Percentiles rank a stretch among this genome's conserved stretches.
phyloP scores from a whole-genome alignment of 2,888 invertebrate genomes.

The Rhorus exstirpatorius region DNA sequence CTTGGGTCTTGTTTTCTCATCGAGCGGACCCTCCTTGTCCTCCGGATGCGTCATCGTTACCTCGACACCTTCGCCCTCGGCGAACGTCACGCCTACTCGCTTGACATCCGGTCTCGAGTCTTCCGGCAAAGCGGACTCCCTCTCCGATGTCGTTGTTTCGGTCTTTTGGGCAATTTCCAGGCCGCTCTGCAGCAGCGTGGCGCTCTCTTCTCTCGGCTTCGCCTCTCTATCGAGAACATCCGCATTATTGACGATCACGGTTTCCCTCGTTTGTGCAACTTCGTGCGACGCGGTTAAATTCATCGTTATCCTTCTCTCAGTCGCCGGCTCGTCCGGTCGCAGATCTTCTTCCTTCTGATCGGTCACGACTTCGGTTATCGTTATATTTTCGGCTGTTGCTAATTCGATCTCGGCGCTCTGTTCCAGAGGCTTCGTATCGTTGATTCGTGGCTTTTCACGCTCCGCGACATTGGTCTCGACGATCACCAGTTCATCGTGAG shows the following conservation, averaged over 20 bases:
- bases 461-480: conserved; percentile 86
- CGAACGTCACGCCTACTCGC: conserved; percentile 86
- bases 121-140: conserved; percentile 86
- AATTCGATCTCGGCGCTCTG: conserved; percentile 81
- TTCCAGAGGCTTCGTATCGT: conserved; percentile 82
- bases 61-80: conserved; percentile 88
- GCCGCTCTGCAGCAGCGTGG: conserved; percentile 84
- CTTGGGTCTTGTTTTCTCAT: conserved; percentile 75
- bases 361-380: conserved; percentile 80
- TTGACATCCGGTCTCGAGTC: conserved; percentile 87
- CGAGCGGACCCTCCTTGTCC: conserved; percentile 82
- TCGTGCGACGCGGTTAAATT: conserved; percentile 80
- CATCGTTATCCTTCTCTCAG: conserved; percentile 73
- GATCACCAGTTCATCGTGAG: conserved; percentile 86
- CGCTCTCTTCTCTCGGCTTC: conserved; percentile 79
- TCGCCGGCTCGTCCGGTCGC: conserved; percentile 74
- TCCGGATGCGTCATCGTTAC: conserved; percentile 86
- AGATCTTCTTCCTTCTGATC: conserved; percentile 79
- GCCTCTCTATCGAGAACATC: conserved; percentile 83
- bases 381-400: conserved; percentile 78
- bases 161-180: conserved; percentile 86
- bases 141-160: conserved; percentile 87
- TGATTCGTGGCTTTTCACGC: conserved; percentile 85
- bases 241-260: conserved; percentile 77
- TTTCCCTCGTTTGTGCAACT: conserved; percentile 82